Evolutionary conservation across 2,797 vertebrate species (phyloP), one percentile per base, ranked within the genome.

Genomic region (Natrix natrix): DNA sequence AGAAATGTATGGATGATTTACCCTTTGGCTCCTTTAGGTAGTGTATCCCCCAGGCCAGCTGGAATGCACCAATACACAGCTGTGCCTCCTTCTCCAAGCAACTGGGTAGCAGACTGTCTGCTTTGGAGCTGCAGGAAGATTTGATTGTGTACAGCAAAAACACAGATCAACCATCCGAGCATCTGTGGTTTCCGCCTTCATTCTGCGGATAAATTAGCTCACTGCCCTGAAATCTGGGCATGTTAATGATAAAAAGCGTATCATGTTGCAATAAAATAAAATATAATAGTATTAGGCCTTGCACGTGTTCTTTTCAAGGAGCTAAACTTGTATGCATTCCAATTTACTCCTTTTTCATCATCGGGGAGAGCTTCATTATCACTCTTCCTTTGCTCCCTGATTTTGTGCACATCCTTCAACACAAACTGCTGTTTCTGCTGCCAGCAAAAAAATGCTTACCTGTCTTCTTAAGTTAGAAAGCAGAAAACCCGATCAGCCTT

Each of bases 1-100:
- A 32, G 61, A 83, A 61, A 90, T 88, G 0, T n/a, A 2, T 90
- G 61, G 6, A 2, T 60, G 74, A 17, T 91, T 69, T 91, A 3
- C 6, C 1, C 24, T 32, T 14, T 26, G 90, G 90, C 14, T 74
- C 4, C 32, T 2, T 16, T 22, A 13, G 83, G 74, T 92, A 91
- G 87, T 86, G 91, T 87, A 93, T 93, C 90, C 1, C 26, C 28
- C 69, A n/a, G 60, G 95, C 94, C 95, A 95, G 93, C 93, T 95
- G 95, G 93, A 93, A 7, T 0, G 43, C 0, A 56, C 86, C 0
- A 0, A 87, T 66, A 10, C 2, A 1, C 96, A 95, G 92, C 94
- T 95, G 95, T 0, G 10, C 57, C 90, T 28, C 2, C 92, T n/a
- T 55, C 91, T 55, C 28, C 17, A 66, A 91, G 89, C 89, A 66